These are phyloP conservation scores for Macroglossus sobrinus DNA, from an alignment of 2,113 vertebrate species.

Conservation along the genomic window DNA sequence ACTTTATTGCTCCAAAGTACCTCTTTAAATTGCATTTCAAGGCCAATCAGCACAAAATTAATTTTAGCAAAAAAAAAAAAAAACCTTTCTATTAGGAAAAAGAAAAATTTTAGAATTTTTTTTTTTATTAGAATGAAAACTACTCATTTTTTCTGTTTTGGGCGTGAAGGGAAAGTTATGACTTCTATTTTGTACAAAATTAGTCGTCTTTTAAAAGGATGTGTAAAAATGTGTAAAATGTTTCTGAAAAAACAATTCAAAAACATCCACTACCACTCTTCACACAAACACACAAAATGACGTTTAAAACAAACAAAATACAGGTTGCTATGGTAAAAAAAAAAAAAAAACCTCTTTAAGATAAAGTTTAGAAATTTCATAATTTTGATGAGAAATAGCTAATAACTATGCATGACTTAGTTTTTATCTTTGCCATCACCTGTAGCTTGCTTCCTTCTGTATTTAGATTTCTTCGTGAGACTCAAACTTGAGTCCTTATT, in stretches of 20 bases:
- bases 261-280: background rate
- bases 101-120: background rate
- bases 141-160: background rate
- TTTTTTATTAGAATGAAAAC: background rate
- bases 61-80: constrained; percentile 40
- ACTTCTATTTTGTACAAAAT: background rate
- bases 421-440: constrained; percentile 24
- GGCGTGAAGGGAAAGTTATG: background rate
- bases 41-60: constrained; percentile 20
- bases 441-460: background rate
- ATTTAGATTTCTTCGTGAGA: background rate
- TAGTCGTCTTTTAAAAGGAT: constrained; percentile 12
- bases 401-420: constrained; percentile 9
- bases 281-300: background rate
- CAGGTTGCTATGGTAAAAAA: background rate
- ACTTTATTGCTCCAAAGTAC: background rate
- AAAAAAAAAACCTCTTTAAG: background rate
- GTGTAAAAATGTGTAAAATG: background rate
- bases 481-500: constrained; percentile 4
- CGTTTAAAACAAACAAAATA: background rate
- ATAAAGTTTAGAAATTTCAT: constrained; percentile 19
- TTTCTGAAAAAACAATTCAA: background rate
- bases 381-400: constrained; percentile 20
- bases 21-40: constrained; percentile 4
- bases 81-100: constrained; percentile 21